A percentile compares a stretch with the other conserved stretches of the same genome.
phyloP scores from a whole-genome alignment of 1,140 invertebrate genomes.

The Littorina saxatilis region DNA sequence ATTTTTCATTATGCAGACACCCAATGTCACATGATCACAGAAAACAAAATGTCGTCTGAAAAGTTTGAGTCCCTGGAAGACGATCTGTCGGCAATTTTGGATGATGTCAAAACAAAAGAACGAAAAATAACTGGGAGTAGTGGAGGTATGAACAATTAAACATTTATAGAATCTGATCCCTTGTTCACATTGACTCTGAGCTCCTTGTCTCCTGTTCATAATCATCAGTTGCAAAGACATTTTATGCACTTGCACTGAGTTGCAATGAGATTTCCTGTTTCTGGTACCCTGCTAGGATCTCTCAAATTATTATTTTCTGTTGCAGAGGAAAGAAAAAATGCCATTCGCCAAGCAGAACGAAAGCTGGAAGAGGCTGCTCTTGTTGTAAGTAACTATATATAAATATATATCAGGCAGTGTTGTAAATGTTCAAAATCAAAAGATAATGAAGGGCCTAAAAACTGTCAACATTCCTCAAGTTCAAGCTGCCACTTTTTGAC shows the following conservation, averaged over 20 bases:
- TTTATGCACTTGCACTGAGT: no score
- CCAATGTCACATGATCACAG: slow-evolving; percentile 47
- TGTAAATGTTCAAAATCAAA: slow-evolving; percentile 8
- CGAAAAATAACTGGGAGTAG: slow-evolving; percentile 58
- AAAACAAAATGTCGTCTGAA: slow-evolving; percentile 76
- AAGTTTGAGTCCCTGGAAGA: slow-evolving; percentile 77
- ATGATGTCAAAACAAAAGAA: slow-evolving; percentile 69
- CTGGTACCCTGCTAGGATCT: no score
- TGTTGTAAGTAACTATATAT: slow-evolving; percentile 54
- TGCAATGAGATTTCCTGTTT: no score
- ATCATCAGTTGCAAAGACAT: no score
- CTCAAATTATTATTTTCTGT: slow-evolving; percentile 27
- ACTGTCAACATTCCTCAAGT: no score
- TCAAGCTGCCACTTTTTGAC: no score
- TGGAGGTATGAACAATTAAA: slow-evolving; percentile 60
- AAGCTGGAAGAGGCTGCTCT: slow-evolving; percentile 72
- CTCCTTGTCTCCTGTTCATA: no score
- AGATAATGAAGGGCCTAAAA: background rate
- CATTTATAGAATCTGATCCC: no score
- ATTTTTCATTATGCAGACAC: no score
- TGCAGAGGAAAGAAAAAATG: slow-evolving; percentile 70
- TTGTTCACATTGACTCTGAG: no score
- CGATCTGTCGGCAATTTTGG: slow-evolving; percentile 72
- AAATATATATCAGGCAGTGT: background rate
- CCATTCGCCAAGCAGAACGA: slow-evolving; percentile 63